phyloP scores from a whole-genome alignment of 2,888 invertebrate genomes.

The Cheilosia urbana region DNA sequence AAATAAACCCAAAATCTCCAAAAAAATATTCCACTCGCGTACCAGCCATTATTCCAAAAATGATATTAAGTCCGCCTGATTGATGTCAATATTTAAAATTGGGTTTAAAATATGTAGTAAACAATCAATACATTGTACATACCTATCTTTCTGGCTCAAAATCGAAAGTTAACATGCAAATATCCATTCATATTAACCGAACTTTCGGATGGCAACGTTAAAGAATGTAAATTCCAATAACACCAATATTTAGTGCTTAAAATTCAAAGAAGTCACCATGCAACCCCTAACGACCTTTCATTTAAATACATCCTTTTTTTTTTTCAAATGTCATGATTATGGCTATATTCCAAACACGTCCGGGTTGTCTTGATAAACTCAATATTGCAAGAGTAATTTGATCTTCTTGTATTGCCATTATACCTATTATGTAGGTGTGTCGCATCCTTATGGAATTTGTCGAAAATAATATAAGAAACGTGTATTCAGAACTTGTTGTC shows the following conservation, averaged over 20 bases:
- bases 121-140: neutral
- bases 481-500: constrained; percentile 48
- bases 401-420: constrained; percentile 67
- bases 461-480: constrained; percentile 40
- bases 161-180: neutral
- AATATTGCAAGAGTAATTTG: constrained; percentile 75
- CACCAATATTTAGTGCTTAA: constrained; percentile 61
- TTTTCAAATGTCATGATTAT: constrained; percentile 68
- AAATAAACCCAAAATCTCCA: no score
- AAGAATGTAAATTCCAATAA: constrained; percentile 72
- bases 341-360: constrained; percentile 67
- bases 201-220: constrained; percentile 43
- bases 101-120: no score
- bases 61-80: no score
- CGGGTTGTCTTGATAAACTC: constrained; percentile 71
- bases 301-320: constrained; percentile 63
- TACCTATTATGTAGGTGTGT: constrained; percentile 62
- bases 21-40: no score
- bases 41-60: no score
- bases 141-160: neutral
- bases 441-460: constrained; percentile 51
- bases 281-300: constrained; percentile 54
- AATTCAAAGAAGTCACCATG: constrained; percentile 58
- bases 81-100: no score
- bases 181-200: constrained; percentile 1